Percentiles rank a stretch among this genome's conserved stretches.
phyloP scores from a whole-genome alignment of 2,113 vertebrate species.

The Clarias gariepinus region DNA sequence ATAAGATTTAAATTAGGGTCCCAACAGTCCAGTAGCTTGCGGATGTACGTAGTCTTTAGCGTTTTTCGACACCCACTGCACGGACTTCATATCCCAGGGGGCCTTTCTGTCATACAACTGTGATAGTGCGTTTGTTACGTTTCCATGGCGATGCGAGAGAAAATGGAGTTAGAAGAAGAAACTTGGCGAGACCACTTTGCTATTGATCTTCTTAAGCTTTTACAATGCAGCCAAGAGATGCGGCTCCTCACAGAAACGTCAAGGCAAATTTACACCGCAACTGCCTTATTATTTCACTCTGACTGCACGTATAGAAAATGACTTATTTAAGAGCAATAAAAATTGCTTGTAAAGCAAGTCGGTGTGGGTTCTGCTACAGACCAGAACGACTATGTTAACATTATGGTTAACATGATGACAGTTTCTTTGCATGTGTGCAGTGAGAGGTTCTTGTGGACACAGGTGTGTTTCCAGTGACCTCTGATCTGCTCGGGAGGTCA shows the following conservation, averaged over 20 bases:
- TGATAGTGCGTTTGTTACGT: conserved; percentile 28
- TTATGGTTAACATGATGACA: conserved; percentile 12
- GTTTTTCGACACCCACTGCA: conserved; percentile 28
- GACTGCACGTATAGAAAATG: conserved; percentile 31
- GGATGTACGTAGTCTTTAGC: conserved; percentile 39
- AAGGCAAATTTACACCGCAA: not conserved
- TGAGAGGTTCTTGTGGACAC: conserved; percentile 48
- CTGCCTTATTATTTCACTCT: conserved; percentile 7
- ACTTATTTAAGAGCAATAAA: conserved; percentile 40
- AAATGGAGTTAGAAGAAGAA: conserved; percentile 32
- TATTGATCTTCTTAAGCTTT: conserved; percentile 36
- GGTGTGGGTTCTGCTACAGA: conserved; percentile 2
- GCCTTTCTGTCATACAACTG: conserved; percentile 28
- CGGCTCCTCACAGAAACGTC: conserved; percentile 9
- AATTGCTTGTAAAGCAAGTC: conserved; percentile 26
- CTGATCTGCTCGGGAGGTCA: conserved; percentile 27
- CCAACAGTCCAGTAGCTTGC: conserved; percentile 29
- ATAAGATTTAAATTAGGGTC: conserved; percentile 11
- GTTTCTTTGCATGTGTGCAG: conserved; percentile 20
- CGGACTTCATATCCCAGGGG: conserved; percentile 40
- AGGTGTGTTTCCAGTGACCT: conserved; percentile 54
- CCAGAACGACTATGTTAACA: conserved; percentile 5
- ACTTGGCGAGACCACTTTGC: conserved; percentile 26
- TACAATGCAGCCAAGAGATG: not conserved
- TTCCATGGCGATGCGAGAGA: conserved; percentile 33